Evolutionary conservation across 2,113 vertebrate genomes (phyloP), one percentile per base, ranked within the genome.

Genomic region (Phyllostomus hastatus): DNA sequence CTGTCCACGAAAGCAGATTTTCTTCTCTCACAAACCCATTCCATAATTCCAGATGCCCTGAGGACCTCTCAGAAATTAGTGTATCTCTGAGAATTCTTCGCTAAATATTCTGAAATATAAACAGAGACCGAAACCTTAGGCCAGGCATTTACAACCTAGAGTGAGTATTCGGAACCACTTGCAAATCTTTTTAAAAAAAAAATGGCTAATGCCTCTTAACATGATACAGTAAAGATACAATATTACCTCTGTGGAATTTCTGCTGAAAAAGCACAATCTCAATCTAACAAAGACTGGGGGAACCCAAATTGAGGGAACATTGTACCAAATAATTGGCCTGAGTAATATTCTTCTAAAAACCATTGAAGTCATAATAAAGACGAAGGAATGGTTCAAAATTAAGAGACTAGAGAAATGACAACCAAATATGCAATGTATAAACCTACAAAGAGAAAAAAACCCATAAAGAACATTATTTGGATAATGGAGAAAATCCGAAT

Each of bases 61-160:
- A 66, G 7, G 17, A 66, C 4, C 16, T 48, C 31, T 84, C 33
- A 52, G 41, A 84, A 66, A 84, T 50, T 66, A 86, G 24, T 79
- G 26, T 80, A 82, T n/a, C 22, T 59, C 73, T 76, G 28, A 88
- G n/a, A 43, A 48, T 38, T 78, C 20, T 57, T 70, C 33, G n/a
- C 24, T 20, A 87, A 67, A 11, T 92, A 85, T 80, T 90, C 52
- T 86, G 38, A 94, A 95, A 87, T 69, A 64, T 17, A 95, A 50
- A 57, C 4, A 78, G 57, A 69, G 16, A 61, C 9, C 2, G 69
- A 95, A 94, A 83, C 54, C 17, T 46, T 43, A 81, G n/a, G 69
- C 69, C 46, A 88, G 15, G 26, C 50, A 31, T 79, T 88, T 78
- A 84, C 26, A 24, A 91, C 12, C 14, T 54, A 11, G 7, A 35